A percentile compares a stretch with the other conserved stretches of the same genome.
These are phyloP conservation scores for Macrotus californicus DNA, from an alignment of 2,113 vertebrate species.

Conservation along the genomic window DNA sequence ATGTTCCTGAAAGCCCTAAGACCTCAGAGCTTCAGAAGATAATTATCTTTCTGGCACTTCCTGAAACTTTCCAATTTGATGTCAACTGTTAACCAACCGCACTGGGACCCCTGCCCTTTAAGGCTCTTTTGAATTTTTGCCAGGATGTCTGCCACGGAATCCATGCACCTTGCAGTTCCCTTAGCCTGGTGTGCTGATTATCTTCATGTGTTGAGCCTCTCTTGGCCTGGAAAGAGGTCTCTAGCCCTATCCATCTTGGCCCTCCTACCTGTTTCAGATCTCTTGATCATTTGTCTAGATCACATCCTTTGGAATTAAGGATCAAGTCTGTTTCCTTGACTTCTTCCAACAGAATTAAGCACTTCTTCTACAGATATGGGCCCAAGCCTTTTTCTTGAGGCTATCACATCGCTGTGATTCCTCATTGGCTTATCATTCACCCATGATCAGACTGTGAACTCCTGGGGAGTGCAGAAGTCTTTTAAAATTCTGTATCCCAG, in stretches of 20 bases:
- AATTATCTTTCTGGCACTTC: not conserved
- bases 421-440: not conserved
- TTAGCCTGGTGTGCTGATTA: not conserved
- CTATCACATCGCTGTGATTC: not conserved
- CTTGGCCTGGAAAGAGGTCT: not conserved
- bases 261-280: not conserved
- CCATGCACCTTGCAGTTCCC: not conserved
- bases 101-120: not conserved
- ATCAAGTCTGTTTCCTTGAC: not conserved
- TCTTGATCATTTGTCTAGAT: not conserved
- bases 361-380: not conserved
- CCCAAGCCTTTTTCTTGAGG: not conserved
- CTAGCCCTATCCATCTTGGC: not conserved
- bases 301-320: not conserved
- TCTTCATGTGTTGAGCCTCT: not conserved
- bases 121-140: not conserved
- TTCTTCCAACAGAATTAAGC: not conserved
- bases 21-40: not conserved
- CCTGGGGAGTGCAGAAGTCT: not conserved
- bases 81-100: not conserved
- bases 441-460: not conserved
- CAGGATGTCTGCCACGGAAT: not conserved
- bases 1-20: not conserved
- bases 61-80: not conserved
- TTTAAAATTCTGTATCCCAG: not conserved